A percentile compares a stretch with the other conserved stretches of the same genome.
These are phyloP conservation scores for Zosterops lateralis DNA, from an alignment of 2,113 vertebrate genomes.

Conservation along the genomic window DNA sequence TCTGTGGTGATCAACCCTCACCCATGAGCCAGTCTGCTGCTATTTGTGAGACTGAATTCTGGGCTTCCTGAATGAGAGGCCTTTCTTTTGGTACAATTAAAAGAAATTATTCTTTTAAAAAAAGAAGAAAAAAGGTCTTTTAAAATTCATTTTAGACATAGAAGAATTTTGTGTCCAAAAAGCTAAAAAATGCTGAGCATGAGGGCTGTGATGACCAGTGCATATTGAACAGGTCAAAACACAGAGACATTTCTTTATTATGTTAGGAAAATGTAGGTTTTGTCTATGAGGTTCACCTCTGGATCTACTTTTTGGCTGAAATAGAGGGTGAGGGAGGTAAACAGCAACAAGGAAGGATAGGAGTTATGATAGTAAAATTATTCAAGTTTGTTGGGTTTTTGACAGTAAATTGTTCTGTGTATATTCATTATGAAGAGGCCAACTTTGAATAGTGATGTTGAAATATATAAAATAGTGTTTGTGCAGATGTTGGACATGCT, in stretches of 20 bases:
- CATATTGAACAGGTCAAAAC: neutral
- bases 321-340: neutral
- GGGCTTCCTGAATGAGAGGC: neutral
- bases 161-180: neutral
- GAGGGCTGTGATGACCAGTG: neutral
- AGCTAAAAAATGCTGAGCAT: neutral
- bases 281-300: neutral
- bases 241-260: neutral
- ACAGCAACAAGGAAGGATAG: neutral
- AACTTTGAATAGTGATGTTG: neutral
- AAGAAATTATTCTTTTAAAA: neutral
- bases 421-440: neutral
- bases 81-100: neutral
- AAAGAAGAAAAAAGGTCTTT: accelerated
- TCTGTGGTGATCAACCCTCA: neutral
- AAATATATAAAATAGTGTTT: neutral
- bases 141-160: accelerated
- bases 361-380: neutral
- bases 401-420: neutral
- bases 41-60: accelerated
- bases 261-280: neutral
- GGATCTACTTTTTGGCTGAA: neutral
- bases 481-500: neutral
- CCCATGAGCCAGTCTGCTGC: neutral
- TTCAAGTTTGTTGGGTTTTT: neutral